phyloP scores from a whole-genome alignment of 2,113 vertebrate species.

The Osmerus eperlanus region DNA sequence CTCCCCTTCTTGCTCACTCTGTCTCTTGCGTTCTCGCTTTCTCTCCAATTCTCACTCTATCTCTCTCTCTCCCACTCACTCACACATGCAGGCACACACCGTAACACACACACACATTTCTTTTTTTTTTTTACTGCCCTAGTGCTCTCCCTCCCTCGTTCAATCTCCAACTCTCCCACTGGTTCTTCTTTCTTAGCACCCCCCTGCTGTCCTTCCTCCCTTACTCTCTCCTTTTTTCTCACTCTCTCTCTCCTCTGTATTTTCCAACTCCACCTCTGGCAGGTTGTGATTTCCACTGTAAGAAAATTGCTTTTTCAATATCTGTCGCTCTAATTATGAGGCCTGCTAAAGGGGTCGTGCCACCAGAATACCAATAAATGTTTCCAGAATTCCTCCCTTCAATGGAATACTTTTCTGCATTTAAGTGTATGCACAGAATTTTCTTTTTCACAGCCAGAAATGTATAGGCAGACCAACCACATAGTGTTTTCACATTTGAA shows the following conservation, averaged over 20 bases:
- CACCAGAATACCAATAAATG: slow-evolving; percentile 72
- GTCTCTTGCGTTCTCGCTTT: slow-evolving; percentile 18
- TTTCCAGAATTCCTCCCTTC: slow-evolving; percentile 51
- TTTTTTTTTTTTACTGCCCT: slow-evolving; percentile 51
- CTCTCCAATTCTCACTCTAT: slow-evolving; percentile 61
- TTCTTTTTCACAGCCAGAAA: no score
- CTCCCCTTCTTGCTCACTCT: slow-evolving; percentile 49
- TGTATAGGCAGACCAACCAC: no score
- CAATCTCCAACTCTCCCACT: slow-evolving; percentile 69
- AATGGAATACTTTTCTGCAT: slow-evolving; percentile 44
- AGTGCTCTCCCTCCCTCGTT: slow-evolving; percentile 61
- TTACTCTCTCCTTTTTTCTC: slow-evolving; percentile 31
- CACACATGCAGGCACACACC: no score
- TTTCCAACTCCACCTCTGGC: slow-evolving; percentile 75
- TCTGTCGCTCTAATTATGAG: slow-evolving; percentile 76
- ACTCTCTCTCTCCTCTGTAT: slow-evolving; percentile 58
- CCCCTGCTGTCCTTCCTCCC: slow-evolving; percentile 14
- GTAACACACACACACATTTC: no score
- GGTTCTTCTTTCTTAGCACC: slow-evolving; percentile 68
- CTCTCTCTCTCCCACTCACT: slow-evolving; percentile 24
- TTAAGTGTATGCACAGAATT: no score
- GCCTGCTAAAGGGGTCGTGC: slow-evolving; percentile 72
- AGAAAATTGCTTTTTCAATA: slow-evolving; percentile 79
- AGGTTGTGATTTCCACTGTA: slow-evolving; percentile 77
- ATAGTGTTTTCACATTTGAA: no score